A percentile compares a stretch with the other conserved stretches of the same genome.
These are phyloP conservation scores for Lophochroa leadbeateri DNA, from an alignment of 2,113 vertebrate genomes.

Conservation along the genomic window DNA sequence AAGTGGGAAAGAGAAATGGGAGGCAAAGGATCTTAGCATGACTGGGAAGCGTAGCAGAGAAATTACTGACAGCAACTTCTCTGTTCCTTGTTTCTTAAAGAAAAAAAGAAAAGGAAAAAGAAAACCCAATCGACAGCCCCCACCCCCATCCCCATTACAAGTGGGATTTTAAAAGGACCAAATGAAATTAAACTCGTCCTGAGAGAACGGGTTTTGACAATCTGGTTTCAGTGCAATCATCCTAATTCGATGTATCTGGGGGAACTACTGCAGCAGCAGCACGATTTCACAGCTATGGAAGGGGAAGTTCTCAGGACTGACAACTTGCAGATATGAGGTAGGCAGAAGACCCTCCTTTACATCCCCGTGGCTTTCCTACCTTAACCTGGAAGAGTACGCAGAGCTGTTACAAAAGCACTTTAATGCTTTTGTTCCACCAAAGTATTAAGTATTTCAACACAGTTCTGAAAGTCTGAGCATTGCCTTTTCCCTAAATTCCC, in stretches of 20 bases:
- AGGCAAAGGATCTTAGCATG: not conserved
- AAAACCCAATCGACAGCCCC: rapidly evolving
- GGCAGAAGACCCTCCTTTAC: not conserved
- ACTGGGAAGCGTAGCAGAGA: rapidly evolving
- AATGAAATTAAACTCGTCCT: not conserved
- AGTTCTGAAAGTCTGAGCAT: not conserved
- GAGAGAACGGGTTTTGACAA: not conserved
- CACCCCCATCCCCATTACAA: not conserved
- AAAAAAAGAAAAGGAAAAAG: not conserved
- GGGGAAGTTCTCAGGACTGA: not conserved
- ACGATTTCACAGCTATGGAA: not conserved
- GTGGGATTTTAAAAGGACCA: not conserved
- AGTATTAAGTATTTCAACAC: not conserved
- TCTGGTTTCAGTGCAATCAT: not conserved
- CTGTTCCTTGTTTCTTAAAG: not conserved
- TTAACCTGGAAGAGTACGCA: not conserved
- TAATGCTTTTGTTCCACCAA: not conserved
- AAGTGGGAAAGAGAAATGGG: not conserved
- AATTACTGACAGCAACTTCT: not conserved
- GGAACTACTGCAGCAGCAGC: not conserved
- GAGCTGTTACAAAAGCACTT: not conserved
- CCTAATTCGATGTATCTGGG: not conserved
- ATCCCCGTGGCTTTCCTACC: not conserved
- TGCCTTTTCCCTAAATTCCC: not conserved
- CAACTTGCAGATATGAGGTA: too few species aligned